phyloP scores from a whole-genome alignment of 2,797 vertebrate genomes.

The Paratrypauchen microcephalus region DNA sequence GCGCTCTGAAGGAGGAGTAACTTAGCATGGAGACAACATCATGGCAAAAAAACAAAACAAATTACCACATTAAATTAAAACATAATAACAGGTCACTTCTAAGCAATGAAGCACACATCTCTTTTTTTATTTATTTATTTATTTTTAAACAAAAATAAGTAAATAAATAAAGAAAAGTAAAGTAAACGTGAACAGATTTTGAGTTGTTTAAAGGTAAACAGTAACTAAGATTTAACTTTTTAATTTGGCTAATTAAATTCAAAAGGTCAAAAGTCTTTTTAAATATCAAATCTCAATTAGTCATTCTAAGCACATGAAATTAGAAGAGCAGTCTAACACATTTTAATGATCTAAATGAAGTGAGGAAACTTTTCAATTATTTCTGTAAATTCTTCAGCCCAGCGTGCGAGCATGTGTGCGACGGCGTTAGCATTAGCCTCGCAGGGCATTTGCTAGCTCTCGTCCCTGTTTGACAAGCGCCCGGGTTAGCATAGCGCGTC shows the following conservation, averaged over 20 bases:
- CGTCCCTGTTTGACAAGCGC: slow-evolving; percentile 74
- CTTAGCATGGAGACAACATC: too few species aligned
- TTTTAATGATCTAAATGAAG: not conserved
- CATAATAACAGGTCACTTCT: too few species aligned
- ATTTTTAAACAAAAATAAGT: too few species aligned
- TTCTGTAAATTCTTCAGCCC: not conserved
- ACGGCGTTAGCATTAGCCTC: slow-evolving; percentile 64
- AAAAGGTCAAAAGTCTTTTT: not conserved
- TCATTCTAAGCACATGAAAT: too few species aligned
- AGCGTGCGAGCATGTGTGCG: too few species aligned
- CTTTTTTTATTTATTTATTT: too few species aligned
- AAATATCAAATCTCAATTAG: not conserved
- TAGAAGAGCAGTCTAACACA: not conserved
- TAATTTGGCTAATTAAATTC: not conserved
- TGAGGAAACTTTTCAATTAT: not conserved
- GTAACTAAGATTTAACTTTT: not conserved
- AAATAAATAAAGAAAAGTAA: not conserved
- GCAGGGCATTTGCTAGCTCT: slow-evolving; percentile 46
- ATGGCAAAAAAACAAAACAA: too few species aligned
- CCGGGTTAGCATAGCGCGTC: slow-evolving; percentile 52
- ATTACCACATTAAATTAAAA: too few species aligned
- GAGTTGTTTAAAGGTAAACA: not conserved
- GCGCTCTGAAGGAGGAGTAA: too few species aligned
- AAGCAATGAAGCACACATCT: too few species aligned
- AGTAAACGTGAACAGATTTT: not conserved